phyloP scores from a whole-genome alignment of 1,140 invertebrate species.

The Calephelis virginiensis region DNA sequence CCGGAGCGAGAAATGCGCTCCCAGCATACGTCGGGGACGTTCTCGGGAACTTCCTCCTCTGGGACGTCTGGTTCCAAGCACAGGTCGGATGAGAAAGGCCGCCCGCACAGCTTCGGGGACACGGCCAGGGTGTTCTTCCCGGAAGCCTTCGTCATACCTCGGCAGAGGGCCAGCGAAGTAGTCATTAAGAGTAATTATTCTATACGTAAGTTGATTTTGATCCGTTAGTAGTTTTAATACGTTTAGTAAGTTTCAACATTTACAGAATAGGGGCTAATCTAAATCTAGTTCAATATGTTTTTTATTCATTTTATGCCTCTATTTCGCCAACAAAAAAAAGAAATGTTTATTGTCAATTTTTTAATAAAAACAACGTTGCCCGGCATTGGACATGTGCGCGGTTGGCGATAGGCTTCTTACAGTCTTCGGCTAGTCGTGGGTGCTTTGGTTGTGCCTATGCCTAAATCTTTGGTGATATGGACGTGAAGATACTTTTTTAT shows the following conservation, averaged over 20 bases:
- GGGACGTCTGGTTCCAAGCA: conserved; percentile 71
- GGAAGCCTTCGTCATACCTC: conserved; percentile 53
- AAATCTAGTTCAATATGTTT: too few species aligned
- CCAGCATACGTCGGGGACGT: conserved; percentile 62
- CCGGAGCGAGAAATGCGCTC: conserved; percentile 50
- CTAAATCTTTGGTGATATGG: too few species aligned
- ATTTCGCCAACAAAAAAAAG: too few species aligned
- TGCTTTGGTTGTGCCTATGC: too few species aligned
- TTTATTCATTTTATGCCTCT: too few species aligned
- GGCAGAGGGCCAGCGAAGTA: conserved; percentile 49
- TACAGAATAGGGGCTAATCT: too few species aligned
- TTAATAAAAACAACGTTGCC: too few species aligned
- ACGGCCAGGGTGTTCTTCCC: neutral
- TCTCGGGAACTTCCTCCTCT: conserved; percentile 72
- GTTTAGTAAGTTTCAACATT: neutral
- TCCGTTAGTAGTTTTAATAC: neutral
- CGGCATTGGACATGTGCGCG: too few species aligned
- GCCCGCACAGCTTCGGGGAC: conserved; percentile 62
- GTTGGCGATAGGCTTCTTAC: too few species aligned
- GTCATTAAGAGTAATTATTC: conserved; percentile 49
- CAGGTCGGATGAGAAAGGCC: conserved; percentile 51
- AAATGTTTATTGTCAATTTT: too few species aligned
- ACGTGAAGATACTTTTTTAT: too few species aligned
- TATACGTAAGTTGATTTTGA: conserved; percentile 45
- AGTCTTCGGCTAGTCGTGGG: too few species aligned